Conservation (phyloP, 2,797 vertebrate species). For the Acropternis orthonyx region DNA sequence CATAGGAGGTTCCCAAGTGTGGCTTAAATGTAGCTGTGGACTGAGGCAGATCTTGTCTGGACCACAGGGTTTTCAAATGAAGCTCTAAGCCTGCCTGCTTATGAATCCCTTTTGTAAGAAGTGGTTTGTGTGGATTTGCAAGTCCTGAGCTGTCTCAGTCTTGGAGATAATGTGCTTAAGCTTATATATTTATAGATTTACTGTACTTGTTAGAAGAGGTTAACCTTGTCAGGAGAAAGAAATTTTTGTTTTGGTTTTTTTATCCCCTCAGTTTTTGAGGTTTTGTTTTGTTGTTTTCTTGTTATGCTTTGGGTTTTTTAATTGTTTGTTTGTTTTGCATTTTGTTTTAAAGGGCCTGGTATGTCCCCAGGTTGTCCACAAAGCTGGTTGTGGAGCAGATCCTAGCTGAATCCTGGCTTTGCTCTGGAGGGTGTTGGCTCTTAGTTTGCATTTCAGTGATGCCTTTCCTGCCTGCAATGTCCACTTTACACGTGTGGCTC, state of each 20-base stretch:
- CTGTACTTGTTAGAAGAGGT: background rate
- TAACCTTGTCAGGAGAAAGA: background rate
- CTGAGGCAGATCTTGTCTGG: background rate
- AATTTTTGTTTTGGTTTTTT: background rate
- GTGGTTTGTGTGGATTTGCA: slow-evolving; percentile 27
- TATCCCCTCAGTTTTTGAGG: too few relatives aligned
- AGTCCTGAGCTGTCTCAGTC: slow-evolving; percentile 12
- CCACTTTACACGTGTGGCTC: background rate
- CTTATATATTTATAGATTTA: slow-evolving; percentile 27
- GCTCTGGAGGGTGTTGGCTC: background rate
- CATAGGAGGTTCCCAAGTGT: background rate
- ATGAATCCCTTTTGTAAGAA: background rate
- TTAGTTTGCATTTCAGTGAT: slow-evolving; percentile 30
- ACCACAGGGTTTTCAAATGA: background rate
- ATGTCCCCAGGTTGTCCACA: background rate
- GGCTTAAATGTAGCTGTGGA: background rate
- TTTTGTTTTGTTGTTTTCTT: background rate
- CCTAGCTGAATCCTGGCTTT: background rate
- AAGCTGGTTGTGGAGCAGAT: background rate
- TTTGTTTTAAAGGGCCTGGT: background rate
- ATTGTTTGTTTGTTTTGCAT: too few relatives aligned
- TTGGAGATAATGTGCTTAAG: slow-evolving; percentile 10
- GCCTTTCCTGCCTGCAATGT: background rate
- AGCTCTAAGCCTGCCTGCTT: background rate
- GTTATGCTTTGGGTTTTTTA: too few relatives aligned